These are phyloP conservation scores for Pristionchus fissidentatus DNA, from an alignment of 2,888 invertebrate species.

Conservation along the genomic window DNA sequence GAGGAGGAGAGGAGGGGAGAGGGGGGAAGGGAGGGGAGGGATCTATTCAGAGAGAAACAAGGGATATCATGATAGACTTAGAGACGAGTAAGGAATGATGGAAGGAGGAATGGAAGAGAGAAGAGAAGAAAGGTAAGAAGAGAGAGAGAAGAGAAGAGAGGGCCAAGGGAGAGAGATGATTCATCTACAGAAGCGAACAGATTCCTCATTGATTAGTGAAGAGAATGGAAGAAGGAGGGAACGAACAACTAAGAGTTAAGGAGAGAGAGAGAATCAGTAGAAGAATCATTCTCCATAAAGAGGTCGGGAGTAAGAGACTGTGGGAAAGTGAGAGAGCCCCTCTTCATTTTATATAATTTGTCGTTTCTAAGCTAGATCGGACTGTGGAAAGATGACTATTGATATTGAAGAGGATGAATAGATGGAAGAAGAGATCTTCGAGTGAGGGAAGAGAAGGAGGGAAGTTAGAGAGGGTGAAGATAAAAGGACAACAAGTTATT, in stretches of 20 bases:
- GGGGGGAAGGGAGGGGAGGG: neutral
- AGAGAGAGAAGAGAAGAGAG: neutral
- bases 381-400: neutral
- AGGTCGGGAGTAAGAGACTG: neutral
- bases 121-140: neutral
- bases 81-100: neutral
- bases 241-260: neutral
- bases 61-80: neutral
- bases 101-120: neutral
- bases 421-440: neutral
- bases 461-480: neutral
- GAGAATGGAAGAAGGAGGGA: neutral
- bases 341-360: no score
- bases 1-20: neutral
- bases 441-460: neutral
- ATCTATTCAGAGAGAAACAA: neutral
- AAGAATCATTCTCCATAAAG: neutral
- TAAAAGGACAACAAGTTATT: neutral
- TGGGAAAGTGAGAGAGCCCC: neutral
- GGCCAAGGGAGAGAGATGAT: neutral
- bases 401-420: neutral
- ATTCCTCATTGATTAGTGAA: conserved; percentile 35
- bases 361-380: neutral
- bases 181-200: neutral
- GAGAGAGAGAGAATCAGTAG: neutral